Evolutionary conservation across 2,797 vertebrate genomes (phyloP).

Genomic region (Morelia viridis): DNA sequence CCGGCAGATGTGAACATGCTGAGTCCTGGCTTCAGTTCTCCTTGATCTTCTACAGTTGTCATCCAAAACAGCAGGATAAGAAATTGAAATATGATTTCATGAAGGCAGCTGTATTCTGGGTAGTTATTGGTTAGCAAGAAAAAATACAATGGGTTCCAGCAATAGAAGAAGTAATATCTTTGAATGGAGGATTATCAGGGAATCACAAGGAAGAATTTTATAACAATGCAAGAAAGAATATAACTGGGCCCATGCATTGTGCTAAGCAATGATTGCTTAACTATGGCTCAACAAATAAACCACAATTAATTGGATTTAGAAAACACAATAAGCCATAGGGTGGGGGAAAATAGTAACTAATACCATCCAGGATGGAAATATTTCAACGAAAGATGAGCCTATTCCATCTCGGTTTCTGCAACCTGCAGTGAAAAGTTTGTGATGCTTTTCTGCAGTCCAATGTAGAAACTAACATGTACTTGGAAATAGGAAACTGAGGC

Average conservation of each 20-base stretch:
- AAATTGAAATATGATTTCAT: slow-evolving; percentile 58
- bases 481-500: not conserved
- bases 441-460: not conserved
- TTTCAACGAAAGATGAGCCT: not conserved
- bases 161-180: not conserved
- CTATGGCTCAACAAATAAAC: not conserved
- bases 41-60: slow-evolving; percentile 55
- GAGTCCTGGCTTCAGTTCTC: slow-evolving; percentile 52
- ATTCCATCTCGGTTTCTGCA: not conserved
- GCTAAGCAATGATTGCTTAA: not conserved
- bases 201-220: not conserved
- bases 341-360: not conserved
- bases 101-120: slow-evolving; percentile 56
- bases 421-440: not conserved
- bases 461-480: not conserved
- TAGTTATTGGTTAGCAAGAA: slow-evolving; percentile 36
- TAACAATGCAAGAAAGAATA: not conserved
- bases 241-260: not conserved
- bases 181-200: not conserved
- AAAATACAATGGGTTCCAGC: not conserved
- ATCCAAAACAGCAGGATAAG: slow-evolving; percentile 55
- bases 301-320: not conserved
- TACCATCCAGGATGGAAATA: not conserved
- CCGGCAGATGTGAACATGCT: slow-evolving; percentile 49
- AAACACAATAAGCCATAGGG: not conserved